Evolutionary conservation across 2,888 invertebrate species (phyloP), one percentile per base, ranked within the genome.

Genomic region (Marronus borbonicus): DNA sequence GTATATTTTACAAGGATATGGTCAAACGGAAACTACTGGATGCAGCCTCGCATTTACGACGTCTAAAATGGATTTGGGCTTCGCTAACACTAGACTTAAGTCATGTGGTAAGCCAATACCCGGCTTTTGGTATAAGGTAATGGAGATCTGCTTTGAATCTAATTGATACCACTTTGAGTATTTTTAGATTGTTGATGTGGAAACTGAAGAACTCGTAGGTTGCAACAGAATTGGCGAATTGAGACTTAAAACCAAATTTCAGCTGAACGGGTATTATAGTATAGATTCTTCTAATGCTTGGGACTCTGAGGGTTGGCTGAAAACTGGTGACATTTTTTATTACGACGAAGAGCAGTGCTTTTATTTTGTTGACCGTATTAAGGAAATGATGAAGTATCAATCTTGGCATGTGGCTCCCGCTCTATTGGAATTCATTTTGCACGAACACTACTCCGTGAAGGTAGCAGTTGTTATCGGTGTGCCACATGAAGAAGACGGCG

Each of bases 261-360:
- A 83, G 12, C 85, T 88, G 81, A 85, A 89, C 87, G 90, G 89
- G 3, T 92, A 91, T 83, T 89, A 90, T 82, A 89, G 89, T 62
- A 81, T 85, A 76, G 89, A 89, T 3, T 90, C 90, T 0, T 86
- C 86, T 10, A 88, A 89, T 20, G 83, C 88, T 0, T 89, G 89
- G 68, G 87, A 90, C 10, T 85, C 86, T 28, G 89, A 89, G 36
- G 88, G 90, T 1, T 91, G 90, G 90, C 85, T 90, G 50, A 90
- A 88, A 82, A 89, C 90, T 0, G 91, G 92, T 0, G 92, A 92
- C 80, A 85, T 91, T 55, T 88, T 89, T 28, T 91, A 90, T 80
- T 89, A 90, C 80, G 91, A 92, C 79, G 88, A 89, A 20, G 86
- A 89, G 24, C 86, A 86, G 80, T 89, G 90, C 81, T 90, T 89